Conservation (phyloP, 2,113 vertebrate genomes). For the Neoarius graeffei region DNA sequence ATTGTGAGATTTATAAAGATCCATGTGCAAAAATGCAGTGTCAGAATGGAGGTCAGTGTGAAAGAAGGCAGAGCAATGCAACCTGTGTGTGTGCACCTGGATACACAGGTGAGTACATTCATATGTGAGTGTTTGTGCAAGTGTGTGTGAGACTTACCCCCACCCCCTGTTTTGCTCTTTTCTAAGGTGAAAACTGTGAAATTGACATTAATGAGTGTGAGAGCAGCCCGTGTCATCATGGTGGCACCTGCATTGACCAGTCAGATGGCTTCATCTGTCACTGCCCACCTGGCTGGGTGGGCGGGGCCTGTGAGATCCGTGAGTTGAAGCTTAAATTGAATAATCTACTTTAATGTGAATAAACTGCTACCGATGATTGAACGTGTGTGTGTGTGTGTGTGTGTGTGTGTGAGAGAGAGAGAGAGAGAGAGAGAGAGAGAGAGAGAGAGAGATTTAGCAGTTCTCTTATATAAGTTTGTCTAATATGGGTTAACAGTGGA, state of each 20-base stretch:
- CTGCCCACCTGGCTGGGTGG: conserved; percentile 93
- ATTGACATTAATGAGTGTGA: conserved; percentile 90
- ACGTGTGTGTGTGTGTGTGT: neutral
- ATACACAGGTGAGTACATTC: conserved; percentile 75
- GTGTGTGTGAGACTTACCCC: neutral
- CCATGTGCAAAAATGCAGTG: conserved; percentile 88
- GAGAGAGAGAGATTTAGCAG: too few relatives aligned
- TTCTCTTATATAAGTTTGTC: neutral
- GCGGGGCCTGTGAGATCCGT: conserved; percentile 97
- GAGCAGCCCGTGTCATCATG: conserved; percentile 91
- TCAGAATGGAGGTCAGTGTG: conserved; percentile 89
- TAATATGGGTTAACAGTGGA: neutral
- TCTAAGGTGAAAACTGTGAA: conserved; percentile 89
- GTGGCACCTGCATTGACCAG: conserved; percentile 91
- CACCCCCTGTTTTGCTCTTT: neutral
- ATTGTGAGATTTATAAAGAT: conserved; percentile 92
- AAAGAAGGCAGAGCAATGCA: conserved; percentile 81
- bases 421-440: too few relatives aligned
- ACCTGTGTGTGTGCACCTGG: conserved; percentile 87
- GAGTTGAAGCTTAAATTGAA: conserved; percentile 68
- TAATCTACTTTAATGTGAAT: neutral
- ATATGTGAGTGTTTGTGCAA: neutral
- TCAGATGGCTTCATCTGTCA: conserved; percentile 90
- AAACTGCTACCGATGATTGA: neutral
- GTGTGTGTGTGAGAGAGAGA: neutral